Evolutionary conservation across 2,113 vertebrate species (phyloP).

Genomic region (Condylura cristata): DNA sequence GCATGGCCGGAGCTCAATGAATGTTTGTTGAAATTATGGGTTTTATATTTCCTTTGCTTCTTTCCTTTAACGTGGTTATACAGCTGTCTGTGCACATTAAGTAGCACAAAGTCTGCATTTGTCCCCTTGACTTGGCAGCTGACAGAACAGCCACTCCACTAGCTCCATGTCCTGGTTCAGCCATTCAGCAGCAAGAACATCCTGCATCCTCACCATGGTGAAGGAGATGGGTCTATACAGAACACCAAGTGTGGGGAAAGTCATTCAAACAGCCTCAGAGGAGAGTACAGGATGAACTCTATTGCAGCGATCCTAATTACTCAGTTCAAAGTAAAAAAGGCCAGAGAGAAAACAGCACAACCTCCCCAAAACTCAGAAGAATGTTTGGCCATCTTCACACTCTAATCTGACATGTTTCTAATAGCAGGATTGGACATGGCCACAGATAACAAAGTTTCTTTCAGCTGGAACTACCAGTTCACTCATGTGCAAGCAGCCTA

Average conservation of each 20-base stretch:
- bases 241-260: background rate
- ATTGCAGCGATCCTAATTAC: background rate
- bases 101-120: background rate
- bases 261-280: background rate
- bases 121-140: background rate
- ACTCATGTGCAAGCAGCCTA: background rate
- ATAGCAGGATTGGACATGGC: background rate
- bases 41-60: background rate
- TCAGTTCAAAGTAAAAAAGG: background rate
- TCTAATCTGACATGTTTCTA: background rate
- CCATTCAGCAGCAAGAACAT: background rate
- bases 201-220: background rate
- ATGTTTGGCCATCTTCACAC: background rate
- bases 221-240: background rate
- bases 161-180: background rate
- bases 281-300: background rate
- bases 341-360: background rate
- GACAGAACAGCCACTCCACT: background rate
- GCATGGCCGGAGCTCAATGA: background rate
- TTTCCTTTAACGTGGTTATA: background rate
- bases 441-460: background rate
- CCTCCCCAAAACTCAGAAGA: background rate
- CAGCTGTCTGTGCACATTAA: background rate
- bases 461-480: background rate
- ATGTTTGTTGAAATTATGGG: background rate